These are phyloP conservation scores for Emys orbicularis DNA, from an alignment of 2,797 vertebrate species.

Conservation along the genomic window DNA sequence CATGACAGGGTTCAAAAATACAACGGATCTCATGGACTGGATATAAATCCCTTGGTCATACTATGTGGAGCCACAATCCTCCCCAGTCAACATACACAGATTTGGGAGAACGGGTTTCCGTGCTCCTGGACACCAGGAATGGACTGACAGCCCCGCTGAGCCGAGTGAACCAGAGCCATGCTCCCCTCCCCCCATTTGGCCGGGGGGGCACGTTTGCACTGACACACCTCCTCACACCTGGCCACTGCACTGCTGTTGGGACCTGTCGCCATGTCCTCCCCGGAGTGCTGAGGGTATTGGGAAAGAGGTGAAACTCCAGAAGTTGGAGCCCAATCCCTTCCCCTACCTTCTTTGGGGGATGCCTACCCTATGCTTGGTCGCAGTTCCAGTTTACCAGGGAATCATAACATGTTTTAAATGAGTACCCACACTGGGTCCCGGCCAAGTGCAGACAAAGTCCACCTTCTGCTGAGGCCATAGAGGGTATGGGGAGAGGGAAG, in stretches of 20 bases:
- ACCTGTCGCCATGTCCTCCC: no score
- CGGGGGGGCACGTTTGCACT: not conserved
- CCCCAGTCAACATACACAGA: not conserved
- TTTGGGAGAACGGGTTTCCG: not conserved
- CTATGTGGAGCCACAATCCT: not conserved
- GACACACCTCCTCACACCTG: not conserved
- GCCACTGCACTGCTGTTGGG: no score
- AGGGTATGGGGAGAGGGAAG: fast-evolving
- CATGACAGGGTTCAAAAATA: not conserved
- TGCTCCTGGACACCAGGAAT: not conserved
- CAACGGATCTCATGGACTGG: not conserved
- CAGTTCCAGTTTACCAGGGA: not conserved
- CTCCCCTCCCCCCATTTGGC: no score
- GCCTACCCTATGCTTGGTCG: fast-evolving
- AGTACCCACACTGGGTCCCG: fast-evolving
- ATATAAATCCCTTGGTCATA: no score
- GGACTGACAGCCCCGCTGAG: not conserved
- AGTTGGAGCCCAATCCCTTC: not conserved
- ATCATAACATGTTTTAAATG: fast-evolving
- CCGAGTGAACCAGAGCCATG: no score
- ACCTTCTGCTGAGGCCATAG: not conserved
- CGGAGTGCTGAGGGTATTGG: no score
- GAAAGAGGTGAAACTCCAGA: not conserved
- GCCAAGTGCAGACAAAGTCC: fast-evolving
- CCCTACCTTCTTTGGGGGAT: not conserved